Percentiles rank a stretch among this genome's conserved stretches.
Evolutionary conservation across 2,888 invertebrate species (phyloP).

Genomic region (Polydrusus pterygomalis): DNA sequence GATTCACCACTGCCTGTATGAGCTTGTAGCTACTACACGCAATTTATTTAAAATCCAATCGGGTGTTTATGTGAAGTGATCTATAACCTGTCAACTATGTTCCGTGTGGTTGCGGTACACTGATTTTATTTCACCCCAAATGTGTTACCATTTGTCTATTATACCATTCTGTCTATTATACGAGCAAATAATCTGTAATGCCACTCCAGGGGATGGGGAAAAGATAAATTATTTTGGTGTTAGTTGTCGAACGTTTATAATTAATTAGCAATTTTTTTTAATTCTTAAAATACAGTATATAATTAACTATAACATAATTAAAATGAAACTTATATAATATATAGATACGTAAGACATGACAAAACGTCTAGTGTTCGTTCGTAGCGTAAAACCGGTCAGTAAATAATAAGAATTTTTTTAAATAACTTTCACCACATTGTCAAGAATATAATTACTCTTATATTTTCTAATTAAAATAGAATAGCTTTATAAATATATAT

Average conservation of each 20-base stretch:
- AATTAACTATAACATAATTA: too few species aligned
- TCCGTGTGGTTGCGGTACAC: constrained; percentile 8
- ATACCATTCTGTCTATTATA: neutral
- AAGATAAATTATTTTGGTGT: neutral
- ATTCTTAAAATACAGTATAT: too few species aligned
- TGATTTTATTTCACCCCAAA: constrained; percentile 30
- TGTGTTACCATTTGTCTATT: constrained; percentile 30
- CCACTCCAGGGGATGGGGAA: constrained; percentile 10
- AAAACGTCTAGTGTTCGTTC: too few species aligned
- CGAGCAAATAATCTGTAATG: constrained; percentile 20
- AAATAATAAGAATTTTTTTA: too few species aligned
- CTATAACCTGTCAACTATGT: constrained; percentile 30
- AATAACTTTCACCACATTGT: too few species aligned
- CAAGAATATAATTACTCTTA: too few species aligned
- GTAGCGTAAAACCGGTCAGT: too few species aligned
- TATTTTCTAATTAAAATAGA: too few species aligned
- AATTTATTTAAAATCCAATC: constrained; percentile 16
- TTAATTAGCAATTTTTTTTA: neutral
- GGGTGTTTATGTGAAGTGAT: constrained; percentile 23
- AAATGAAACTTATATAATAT: too few species aligned
- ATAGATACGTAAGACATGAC: too few species aligned
- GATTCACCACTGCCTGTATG: neutral
- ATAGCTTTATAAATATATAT: too few species aligned
- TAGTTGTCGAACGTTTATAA: neutral
- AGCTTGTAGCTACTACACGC: too few species aligned